These are phyloP conservation scores for Eremophila alpestris DNA, from an alignment of 2,797 vertebrate species.

Conservation along the genomic window DNA sequence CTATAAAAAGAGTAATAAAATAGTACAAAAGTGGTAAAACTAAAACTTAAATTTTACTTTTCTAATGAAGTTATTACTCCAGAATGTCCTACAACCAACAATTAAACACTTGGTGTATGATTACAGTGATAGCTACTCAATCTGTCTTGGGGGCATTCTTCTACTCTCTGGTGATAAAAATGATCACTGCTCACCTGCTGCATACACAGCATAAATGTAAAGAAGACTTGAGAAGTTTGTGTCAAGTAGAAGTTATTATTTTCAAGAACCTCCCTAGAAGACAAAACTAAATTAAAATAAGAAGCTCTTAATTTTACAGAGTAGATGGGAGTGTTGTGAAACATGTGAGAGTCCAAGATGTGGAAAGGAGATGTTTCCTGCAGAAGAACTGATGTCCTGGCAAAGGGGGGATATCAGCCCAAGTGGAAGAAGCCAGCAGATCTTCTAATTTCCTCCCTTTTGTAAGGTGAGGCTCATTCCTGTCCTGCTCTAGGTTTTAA, in stretches of 20 bases:
- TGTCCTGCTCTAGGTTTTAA: not conserved
- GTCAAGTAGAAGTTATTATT: not conserved
- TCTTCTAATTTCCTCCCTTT: not conserved
- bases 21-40: not conserved
- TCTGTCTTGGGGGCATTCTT: slow-evolving; percentile 11
- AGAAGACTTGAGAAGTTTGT: not conserved
- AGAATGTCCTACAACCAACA: slow-evolving; percentile 10
- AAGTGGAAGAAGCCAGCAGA: not conserved
- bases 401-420: not conserved
- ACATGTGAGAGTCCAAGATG: not conserved
- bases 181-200: not conserved
- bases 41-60: slow-evolving; percentile 24
- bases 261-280: not conserved
- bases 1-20: slow-evolving; percentile 18
- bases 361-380: not conserved
- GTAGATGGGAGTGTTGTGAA: not conserved
- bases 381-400: not conserved
- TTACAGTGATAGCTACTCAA: not conserved
- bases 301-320: not conserved
- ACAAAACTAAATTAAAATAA: slow-evolving; percentile 1
- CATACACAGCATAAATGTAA: not conserved
- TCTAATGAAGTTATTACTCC: slow-evolving; percentile 24
- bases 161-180: not conserved
- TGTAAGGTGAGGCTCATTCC: not conserved
- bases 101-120: not conserved